Percentiles rank a stretch among this genome's conserved stretches.
Evolutionary conservation across 2,888 invertebrate genomes (phyloP).

Genomic region (Apotomis betuletana): DNA sequence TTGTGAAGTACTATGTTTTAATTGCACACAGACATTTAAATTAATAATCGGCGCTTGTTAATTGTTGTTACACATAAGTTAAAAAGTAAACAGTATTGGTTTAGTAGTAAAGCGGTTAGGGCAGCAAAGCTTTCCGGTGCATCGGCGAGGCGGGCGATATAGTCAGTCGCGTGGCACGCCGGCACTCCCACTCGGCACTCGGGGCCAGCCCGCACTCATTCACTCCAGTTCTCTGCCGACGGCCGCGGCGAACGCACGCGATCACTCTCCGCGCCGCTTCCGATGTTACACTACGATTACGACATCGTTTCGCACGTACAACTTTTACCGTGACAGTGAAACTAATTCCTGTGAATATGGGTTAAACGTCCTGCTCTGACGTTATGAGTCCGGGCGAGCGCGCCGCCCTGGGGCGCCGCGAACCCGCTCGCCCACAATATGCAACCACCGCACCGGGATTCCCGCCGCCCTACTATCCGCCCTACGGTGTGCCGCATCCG

Average conservation of each 20-base stretch:
- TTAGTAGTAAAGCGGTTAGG: conserved; percentile 79
- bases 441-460: conserved; percentile 78
- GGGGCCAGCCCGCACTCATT: conserved; percentile 75
- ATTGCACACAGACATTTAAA: conserved; percentile 17
- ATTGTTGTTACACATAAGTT: conserved; percentile 49
- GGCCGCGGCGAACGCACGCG: conserved; percentile 75
- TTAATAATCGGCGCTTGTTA: conserved; percentile 18
- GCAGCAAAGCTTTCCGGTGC: conserved; percentile 80
- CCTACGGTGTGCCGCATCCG: conserved; percentile 82
- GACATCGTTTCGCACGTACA: conserved; percentile 73
- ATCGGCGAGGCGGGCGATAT: conserved; percentile 63
- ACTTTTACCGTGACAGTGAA: conserved; percentile 81
- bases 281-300: conserved; percentile 82
- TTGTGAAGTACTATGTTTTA: conserved; percentile 40
- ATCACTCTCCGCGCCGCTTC: conserved; percentile 65
- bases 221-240: conserved; percentile 79
- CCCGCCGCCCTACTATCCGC: conserved; percentile 80
- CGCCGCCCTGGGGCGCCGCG: conserved; percentile 81
- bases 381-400: conserved; percentile 83
- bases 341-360: conserved; percentile 84
- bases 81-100: conserved; percentile 76
- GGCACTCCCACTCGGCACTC: conserved; percentile 74
- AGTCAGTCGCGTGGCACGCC: conserved; percentile 66
- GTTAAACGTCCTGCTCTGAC: conserved; percentile 85
- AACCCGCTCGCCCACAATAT: conserved; percentile 81